Conservation (phyloP, 2,888 invertebrate species). For the Globia sparganii region DNA sequence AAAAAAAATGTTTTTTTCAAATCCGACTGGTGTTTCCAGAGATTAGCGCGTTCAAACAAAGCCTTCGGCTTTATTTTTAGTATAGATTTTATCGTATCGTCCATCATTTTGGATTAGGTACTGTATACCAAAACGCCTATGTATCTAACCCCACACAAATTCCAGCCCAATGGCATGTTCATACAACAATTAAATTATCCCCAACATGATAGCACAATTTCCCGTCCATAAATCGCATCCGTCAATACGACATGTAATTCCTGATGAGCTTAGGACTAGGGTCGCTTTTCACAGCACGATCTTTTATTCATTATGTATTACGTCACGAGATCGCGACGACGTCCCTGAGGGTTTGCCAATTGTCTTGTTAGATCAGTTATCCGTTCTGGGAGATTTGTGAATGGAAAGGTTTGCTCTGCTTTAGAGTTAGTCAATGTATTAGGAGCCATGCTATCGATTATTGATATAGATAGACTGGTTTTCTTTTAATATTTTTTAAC, state of each 20-base stretch:
- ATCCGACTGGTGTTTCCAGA: no score
- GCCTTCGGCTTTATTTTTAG: no score
- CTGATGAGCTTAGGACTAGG: slow-evolving; percentile 70
- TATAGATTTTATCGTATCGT: no score
- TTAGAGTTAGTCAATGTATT: not conserved
- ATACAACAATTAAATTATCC: slow-evolving; percentile 19
- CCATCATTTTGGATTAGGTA: no score
- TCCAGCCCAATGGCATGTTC: not conserved
- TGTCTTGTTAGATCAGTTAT: slow-evolving; percentile 60
- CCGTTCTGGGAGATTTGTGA: slow-evolving; percentile 15
- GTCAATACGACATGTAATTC: slow-evolving; percentile 73
- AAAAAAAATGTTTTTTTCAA: no score
- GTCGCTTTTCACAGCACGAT: slow-evolving; percentile 68
- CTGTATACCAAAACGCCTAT: not conserved
- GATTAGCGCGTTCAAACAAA: no score
- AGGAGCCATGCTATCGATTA: not conserved
- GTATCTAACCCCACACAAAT: not conserved
- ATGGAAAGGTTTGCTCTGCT: slow-evolving; percentile 14
- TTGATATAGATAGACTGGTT: not conserved
- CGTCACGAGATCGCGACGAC: slow-evolving; percentile 61
- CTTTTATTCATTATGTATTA: slow-evolving; percentile 74
- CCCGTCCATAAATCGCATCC: slow-evolving; percentile 46
- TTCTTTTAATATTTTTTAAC: not conserved
- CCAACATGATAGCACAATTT: slow-evolving; percentile 41
- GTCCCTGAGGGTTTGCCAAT: slow-evolving; percentile 48